phyloP scores from a whole-genome alignment of 2,797 vertebrate genomes.

The Siniperca undulata region DNA sequence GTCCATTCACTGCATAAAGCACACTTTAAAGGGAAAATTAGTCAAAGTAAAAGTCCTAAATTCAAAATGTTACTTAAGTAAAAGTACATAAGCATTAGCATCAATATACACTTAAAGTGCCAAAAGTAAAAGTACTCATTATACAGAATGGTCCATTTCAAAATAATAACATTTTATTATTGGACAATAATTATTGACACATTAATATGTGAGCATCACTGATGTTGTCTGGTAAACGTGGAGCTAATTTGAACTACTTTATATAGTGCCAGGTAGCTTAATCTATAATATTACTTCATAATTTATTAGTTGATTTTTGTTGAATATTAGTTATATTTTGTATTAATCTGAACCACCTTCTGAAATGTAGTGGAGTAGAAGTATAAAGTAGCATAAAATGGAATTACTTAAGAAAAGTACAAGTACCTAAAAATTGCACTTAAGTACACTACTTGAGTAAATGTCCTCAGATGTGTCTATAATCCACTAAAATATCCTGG shows the following conservation, averaged over 20 bases:
- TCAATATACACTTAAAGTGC: background rate
- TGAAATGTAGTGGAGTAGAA: too few relatives aligned
- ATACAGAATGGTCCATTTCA: background rate
- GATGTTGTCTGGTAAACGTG: background rate
- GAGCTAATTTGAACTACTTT: background rate
- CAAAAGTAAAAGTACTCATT: background rate
- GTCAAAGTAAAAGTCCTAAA: too few relatives aligned
- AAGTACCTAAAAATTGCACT: background rate
- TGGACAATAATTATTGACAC: background rate
- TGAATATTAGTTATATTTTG: background rate
- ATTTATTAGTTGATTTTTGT: too few relatives aligned
- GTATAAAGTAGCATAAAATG: background rate
- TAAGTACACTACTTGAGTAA: background rate
- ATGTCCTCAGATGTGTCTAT: background rate
- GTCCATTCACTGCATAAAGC: background rate
- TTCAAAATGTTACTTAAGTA: too few relatives aligned
- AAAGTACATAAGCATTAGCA: background rate
- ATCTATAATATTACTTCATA: background rate
- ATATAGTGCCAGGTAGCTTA: background rate
- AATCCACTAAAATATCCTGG: conserved; percentile 24
- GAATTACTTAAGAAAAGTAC: too few relatives aligned
- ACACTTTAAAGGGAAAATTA: background rate
- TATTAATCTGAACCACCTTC: background rate
- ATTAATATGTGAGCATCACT: background rate
- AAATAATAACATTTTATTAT: background rate